Evolutionary conservation across 1,140 invertebrate species (phyloP).

Genomic region (Heterodera carotae): DNA sequence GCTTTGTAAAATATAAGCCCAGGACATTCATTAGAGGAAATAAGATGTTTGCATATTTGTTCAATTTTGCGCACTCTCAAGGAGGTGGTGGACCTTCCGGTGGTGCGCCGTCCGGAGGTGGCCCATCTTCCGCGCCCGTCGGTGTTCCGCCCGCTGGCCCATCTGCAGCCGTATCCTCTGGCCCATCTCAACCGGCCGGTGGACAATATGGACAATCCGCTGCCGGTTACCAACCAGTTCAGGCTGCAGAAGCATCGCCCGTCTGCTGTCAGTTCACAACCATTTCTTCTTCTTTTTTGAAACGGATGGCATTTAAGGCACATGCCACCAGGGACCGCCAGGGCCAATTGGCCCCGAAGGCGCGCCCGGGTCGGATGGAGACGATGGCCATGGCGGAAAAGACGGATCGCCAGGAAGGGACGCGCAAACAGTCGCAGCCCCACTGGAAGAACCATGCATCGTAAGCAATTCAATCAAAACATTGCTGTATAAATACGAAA

Average conservation of each 20-base stretch:
- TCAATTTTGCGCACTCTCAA: no score
- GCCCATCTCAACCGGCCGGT: conserved; percentile 25
- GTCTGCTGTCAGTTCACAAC: conserved; percentile 49
- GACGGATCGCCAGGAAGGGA: conserved; percentile 62
- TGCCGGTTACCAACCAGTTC: conserved; percentile 53
- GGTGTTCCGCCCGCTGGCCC: conserved; percentile 29
- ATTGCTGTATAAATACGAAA: background rate
- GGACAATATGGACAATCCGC: conserved; percentile 26
- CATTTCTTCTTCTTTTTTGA: background rate
- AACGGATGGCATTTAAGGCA: conserved; percentile 14
- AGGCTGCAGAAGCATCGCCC: conserved; percentile 61
- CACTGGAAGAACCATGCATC: conserved; percentile 55
- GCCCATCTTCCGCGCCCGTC: conserved; percentile 22
- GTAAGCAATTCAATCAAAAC: conserved; percentile 19
- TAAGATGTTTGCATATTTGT: no score
- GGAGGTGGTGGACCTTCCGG: conserved; percentile 30
- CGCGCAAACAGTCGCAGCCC: conserved; percentile 55
- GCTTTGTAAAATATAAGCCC: no score
- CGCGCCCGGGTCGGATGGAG: conserved; percentile 50
- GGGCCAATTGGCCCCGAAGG: conserved; percentile 60
- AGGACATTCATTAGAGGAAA: no score
- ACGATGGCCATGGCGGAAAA: conserved; percentile 63
- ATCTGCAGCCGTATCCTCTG: conserved; percentile 3
- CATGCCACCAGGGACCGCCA: conserved; percentile 61
- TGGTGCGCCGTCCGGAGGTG: conserved; percentile 26